phyloP scores from a whole-genome alignment of 2,113 vertebrate genomes.

The Phalacrocorax pelagicus region DNA sequence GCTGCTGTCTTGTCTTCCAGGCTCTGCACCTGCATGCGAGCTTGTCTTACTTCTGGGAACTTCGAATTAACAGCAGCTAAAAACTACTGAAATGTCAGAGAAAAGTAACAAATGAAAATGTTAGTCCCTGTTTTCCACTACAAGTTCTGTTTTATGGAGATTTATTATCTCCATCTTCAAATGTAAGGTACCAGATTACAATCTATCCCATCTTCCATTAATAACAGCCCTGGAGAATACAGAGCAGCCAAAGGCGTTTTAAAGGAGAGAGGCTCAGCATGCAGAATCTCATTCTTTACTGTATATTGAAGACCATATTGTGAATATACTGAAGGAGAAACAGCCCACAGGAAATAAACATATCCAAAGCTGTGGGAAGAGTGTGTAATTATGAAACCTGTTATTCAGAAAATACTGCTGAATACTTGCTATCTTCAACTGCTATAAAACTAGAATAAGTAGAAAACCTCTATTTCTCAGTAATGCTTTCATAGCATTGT shows the following conservation, averaged over 20 bases:
- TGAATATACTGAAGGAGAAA: not conserved
- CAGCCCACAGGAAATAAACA: not conserved
- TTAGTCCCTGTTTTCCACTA: not conserved
- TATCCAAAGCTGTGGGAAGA: not conserved
- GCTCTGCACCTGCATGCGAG: not conserved
- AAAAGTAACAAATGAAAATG: not conserved
- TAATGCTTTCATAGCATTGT: not conserved
- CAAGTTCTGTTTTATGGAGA: not conserved
- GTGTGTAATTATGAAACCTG: not conserved
- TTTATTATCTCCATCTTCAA: not conserved
- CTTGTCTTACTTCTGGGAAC: not conserved
- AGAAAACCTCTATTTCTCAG: not conserved
- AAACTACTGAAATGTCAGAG: not conserved
- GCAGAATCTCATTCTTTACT: not conserved
- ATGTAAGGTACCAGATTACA: not conserved
- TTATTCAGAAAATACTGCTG: not conserved
- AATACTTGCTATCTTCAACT: not conserved
- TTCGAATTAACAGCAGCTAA: not conserved
- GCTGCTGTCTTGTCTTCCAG: not conserved
- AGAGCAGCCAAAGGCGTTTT: not conserved
- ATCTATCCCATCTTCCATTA: not conserved
- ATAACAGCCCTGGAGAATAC: rapidly evolving
- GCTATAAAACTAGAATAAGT: not conserved
- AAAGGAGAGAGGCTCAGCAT: not conserved
- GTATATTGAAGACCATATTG: not conserved